Conservation (phyloP, 2,888 invertebrate species). For the Polydrusus cervinus region DNA sequence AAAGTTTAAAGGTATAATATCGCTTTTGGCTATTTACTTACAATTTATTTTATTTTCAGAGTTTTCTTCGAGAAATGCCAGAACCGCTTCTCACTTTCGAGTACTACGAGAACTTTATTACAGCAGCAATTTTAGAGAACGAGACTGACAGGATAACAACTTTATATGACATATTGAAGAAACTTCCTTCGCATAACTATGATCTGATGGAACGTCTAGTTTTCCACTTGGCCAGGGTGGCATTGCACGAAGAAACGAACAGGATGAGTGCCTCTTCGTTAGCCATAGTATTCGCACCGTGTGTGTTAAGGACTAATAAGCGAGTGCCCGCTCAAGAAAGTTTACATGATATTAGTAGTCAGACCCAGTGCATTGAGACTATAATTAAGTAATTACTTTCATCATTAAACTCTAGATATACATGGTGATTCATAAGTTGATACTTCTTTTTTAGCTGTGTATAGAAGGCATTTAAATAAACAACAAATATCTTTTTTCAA, state of each 20-base stretch:
- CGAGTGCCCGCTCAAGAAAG: constrained; percentile 93
- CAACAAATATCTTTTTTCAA: too few species aligned
- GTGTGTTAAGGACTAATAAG: constrained; percentile 91
- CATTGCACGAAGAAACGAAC: constrained; percentile 89
- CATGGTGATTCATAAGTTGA: too few species aligned
- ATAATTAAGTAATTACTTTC: constrained; percentile 78
- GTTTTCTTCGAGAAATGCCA: constrained; percentile 93
- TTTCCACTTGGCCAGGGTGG: constrained; percentile 93
- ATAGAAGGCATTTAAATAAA: too few species aligned
- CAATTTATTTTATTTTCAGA: constrained; percentile 57
- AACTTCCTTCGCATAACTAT: constrained; percentile 91
- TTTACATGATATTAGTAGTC: constrained; percentile 90
- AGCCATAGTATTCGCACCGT: constrained; percentile 96
- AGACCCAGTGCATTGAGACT: constrained; percentile 92
- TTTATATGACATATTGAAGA: constrained; percentile 89
- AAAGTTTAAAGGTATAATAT: too few species aligned
- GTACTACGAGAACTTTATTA: constrained; percentile 94
- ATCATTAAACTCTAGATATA: not conserved
- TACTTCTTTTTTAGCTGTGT: too few species aligned
- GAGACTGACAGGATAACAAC: constrained; percentile 88
- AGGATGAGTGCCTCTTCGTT: constrained; percentile 93
- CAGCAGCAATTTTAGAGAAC: constrained; percentile 89
- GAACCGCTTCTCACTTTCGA: constrained; percentile 95
- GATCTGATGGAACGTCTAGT: constrained; percentile 93
- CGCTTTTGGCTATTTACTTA: not conserved